Percentiles rank a stretch among this genome's conserved stretches.
Evolutionary conservation across 2,797 vertebrate species (phyloP).

Genomic region (Coreius guichenoti): DNA sequence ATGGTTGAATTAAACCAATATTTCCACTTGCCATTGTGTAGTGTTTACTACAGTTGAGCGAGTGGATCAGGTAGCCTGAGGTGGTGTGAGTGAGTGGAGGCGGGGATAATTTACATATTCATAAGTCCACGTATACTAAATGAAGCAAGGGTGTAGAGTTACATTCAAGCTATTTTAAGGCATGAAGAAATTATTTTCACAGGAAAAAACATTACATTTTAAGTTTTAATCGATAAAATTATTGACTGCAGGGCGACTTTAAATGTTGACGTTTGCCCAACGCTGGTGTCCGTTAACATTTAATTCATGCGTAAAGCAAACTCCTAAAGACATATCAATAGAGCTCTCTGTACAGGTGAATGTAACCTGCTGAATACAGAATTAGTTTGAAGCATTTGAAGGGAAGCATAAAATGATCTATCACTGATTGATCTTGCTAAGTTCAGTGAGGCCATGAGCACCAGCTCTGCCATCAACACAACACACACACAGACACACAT

Average conservation of each 20-base stretch:
- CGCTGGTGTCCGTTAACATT: not conserved
- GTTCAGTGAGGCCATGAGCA: conserved; percentile 17
- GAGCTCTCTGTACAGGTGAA: conserved; percentile 8
- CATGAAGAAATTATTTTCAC: not conserved
- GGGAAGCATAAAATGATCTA: conserved; percentile 38
- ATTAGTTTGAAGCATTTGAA: conserved; percentile 9
- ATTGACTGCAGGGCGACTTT: not conserved
- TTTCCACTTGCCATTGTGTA: no score
- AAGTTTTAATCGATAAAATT: not conserved
- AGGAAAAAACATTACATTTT: not conserved
- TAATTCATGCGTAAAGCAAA: not conserved
- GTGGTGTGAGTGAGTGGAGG: no score
- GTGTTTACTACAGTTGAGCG: no score
- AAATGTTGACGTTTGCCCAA: not conserved
- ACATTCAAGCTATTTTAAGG: not conserved
- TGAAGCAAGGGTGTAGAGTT: not conserved
- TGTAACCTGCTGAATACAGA: not conserved
- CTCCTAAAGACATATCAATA: not conserved
- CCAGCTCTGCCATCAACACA: not conserved
- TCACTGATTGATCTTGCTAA: conserved; percentile 29
- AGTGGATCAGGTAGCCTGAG: no score
- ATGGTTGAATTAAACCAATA: no score
- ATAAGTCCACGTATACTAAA: no score
- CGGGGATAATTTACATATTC: not conserved
- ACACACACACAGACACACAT: not conserved